A percentile compares a stretch with the other conserved stretches of the same genome.
Evolutionary conservation across 2,888 invertebrate genomes (phyloP).

Genomic region (Microplitis deprimator): DNA sequence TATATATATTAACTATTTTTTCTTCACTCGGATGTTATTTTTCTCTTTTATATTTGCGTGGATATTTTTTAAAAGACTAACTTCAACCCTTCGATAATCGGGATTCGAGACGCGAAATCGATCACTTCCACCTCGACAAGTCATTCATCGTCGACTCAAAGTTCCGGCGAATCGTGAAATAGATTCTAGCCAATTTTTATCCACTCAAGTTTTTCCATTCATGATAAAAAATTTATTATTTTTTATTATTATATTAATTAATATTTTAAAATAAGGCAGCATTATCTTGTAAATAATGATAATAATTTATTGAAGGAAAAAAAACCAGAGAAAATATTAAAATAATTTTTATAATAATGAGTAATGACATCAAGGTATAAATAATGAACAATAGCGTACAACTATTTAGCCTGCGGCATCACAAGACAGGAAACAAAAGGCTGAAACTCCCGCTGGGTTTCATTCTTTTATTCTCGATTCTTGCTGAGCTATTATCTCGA

Average conservation of each 20-base stretch:
- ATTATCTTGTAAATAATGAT: constrained; percentile 6
- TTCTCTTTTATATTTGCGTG: constrained; percentile 38
- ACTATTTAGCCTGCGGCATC: constrained; percentile 51
- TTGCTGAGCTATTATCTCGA: constrained; percentile 47
- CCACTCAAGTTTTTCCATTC: constrained; percentile 9
- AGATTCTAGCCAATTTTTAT: constrained; percentile 15
- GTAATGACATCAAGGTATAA: constrained; percentile 58
- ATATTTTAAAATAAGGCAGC: too few species aligned
- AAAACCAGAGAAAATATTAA: neutral
- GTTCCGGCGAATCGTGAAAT: constrained; percentile 27
- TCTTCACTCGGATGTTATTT: constrained; percentile 18
- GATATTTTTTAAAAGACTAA: constrained; percentile 32
- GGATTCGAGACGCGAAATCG: constrained; percentile 28
- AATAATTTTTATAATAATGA: constrained; percentile 33
- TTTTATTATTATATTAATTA: constrained; percentile 4
- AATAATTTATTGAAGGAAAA: neutral
- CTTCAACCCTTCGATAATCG: constrained; percentile 33
- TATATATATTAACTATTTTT: neutral
- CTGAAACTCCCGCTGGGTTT: constrained; percentile 49
- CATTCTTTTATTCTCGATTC: constrained; percentile 36
- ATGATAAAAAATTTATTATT: constrained; percentile 1
- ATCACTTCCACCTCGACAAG: constrained; percentile 27
- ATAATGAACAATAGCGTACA: constrained; percentile 53
- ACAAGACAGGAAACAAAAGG: constrained; percentile 52
- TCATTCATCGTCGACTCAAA: constrained; percentile 23